Evolutionary conservation across 1,140 invertebrate species (phyloP), one percentile per base, ranked within the genome.

Genomic region (Pseudomyrmex dendroicus): DNA sequence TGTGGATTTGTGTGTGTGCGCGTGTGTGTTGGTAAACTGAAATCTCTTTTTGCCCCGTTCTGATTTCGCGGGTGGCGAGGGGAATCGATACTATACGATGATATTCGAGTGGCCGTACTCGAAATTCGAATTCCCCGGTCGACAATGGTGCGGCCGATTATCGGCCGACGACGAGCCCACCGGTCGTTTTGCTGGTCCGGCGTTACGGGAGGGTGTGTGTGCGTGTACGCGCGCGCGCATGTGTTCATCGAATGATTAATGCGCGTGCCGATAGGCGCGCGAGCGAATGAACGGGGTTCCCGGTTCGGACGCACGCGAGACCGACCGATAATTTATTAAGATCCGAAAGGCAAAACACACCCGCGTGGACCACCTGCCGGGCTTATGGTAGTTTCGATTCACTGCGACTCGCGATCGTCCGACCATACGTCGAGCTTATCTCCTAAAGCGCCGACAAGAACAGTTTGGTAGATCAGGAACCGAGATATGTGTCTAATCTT

Each of bases 301-400:
- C 82, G 54, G 70, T 52, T 68, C n/a, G n/a, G 80, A 82, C 83
- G 52, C 59, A 63, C 74, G 35, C 35, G 63, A 70, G 66, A 73
- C 73, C 84, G 86, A 76, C 86, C 84, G 89, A 91, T 92, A 92
- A 92, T 92, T 92, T 92, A 92, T 92, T 92, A 92, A 92, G 90
- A 92, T 91, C 89, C 86, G 86, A 86, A 89, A 87, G 84, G 86
- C 83, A 84, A 89, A 90, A 87, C 88, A 80, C 35, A 84, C 78
- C 86, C 66, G 62, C 35, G 35, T 35, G 67, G 73, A 67, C 83
- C 83, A 85, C 52, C 82, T 83, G 84, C 83, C 62, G 72, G 73
- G 83, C 35, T 61, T 62, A 52, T 73, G 70, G 56, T 56, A 35
- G 84, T 63, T 67, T 61, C 52, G 70, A 83, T 86, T 83, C 85